These are phyloP conservation scores for Trachymyrmex septentrionalis DNA, from an alignment of 1,140 invertebrate genomes.

Conservation along the genomic window DNA sequence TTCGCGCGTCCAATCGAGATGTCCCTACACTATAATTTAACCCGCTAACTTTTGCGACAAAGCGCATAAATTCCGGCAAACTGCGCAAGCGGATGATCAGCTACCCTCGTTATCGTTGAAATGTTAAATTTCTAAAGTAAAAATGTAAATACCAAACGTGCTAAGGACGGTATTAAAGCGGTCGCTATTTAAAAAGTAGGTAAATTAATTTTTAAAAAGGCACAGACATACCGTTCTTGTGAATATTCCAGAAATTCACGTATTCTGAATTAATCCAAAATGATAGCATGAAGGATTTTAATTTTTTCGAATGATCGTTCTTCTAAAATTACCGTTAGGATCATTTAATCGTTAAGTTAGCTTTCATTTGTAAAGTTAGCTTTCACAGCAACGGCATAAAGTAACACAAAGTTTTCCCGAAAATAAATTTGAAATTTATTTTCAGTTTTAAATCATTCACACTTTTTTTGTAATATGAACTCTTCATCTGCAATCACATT, in stretches of 20 bases:
- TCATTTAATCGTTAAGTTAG: not conserved
- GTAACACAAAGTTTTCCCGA: no score
- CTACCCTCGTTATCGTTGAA: not conserved
- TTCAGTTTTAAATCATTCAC: no score
- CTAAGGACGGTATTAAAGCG: not conserved
- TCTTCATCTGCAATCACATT: no score
- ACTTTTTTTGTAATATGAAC: no score
- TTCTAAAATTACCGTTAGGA: not conserved
- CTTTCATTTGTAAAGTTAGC: no score
- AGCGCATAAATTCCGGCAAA: conserved; percentile 47
- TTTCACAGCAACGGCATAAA: no score
- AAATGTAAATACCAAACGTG: not conserved
- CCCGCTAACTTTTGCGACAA: conserved; percentile 50
- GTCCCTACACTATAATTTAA: conserved; percentile 55
- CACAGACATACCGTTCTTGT: not conserved
- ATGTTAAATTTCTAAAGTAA: not conserved
- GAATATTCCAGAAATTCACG: not conserved
- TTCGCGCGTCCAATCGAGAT: conserved; percentile 51
- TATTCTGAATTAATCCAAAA: not conserved
- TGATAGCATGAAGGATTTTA: not conserved
- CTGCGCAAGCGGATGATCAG: conserved; percentile 3
- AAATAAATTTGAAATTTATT: no score
- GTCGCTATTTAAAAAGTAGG: not conserved
- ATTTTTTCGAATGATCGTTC: not conserved
- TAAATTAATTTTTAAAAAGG: conserved; percentile 1